Evolutionary conservation across 2,797 vertebrate species (phyloP), one percentile per base, ranked within the genome.

Genomic region (Eremophila alpestris): DNA sequence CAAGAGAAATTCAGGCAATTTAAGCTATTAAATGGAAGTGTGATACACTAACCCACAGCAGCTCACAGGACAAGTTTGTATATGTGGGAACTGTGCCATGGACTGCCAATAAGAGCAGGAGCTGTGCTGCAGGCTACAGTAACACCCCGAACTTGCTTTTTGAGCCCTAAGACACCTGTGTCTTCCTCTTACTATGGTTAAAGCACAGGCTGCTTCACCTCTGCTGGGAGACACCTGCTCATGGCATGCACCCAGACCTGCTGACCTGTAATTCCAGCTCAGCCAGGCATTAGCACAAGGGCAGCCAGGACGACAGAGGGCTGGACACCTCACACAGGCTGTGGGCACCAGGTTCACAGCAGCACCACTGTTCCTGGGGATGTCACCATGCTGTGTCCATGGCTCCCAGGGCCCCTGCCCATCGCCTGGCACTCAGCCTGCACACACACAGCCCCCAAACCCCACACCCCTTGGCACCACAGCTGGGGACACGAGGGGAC

Each of bases 311-410:
- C 38, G 38, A 38, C 38, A 38, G 38, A 38, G 38, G 38, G 38
- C 38, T 38, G 38, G 38, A 54, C 26, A 9, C 29, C 29, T 32
- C 32, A 7, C 27, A 27, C 13, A 6, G 43, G 17, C 59, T 36
- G 18, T 1, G 2, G 29, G 54, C 27, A 12, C n/a, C 32, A 2
- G 0, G 1, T 23, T 43, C n/a, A 3, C 78, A 34, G 1, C 2
- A 3, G 51, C 26, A 2, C 27, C 2, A 5, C 32, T 11, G 19
- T 6, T 27, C 48, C 48, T 36, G 15, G 30, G 32, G 11, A 11
- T 24, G 30, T 23, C n/a, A 26, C 32, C 3, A 0, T 1, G 2
- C 43, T 6, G 7, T 4, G 43, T 5, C 51, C 16, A 1, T 0
- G 3, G 22, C 11, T 27, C 16, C 41, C 48, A 20, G 41, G 27